Base-by-base conservation (phyloP, 2,888 invertebrate species). In the Chloromyia formosa region DNA sequence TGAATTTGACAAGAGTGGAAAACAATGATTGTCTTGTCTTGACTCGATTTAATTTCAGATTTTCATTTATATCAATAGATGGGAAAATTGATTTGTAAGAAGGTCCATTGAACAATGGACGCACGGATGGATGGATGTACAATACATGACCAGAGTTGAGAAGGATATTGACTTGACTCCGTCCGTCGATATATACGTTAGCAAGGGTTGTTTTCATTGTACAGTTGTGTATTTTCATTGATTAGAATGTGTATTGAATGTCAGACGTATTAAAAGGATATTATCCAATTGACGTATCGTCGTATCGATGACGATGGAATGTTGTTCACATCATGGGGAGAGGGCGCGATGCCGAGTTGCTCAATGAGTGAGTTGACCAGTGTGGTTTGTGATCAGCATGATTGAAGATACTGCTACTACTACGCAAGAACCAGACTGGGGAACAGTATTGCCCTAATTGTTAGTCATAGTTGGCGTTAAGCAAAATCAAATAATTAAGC, bases 1-100 rank as follows among this genome's bases (percentile, higher is more conserved):
- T 76, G 76, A 73, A 75, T 76, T 76, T 76, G 75, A 76, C 76
- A 76, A 73, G 60, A 76, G 72, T 58, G 66, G 49, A 54, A 74
- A 62, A 75, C 73, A 64, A 75, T 71, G 58, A 71, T 40, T 71
- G 71, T 58, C 71, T 76, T 76, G 76, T 75, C 66, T 73, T 71
- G 64, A 73, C 60, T 76, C 75, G 74, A 76, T 76, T 75, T 75
- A 75, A 73, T 76, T 76, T 73, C 49, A 73, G 75, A 68, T 75
- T 76, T 74, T 76, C 69, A 75, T 75, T 74, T 40, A 64, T 56
- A 22, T 64, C 42, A 40, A 64, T 64, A 40, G 62, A 64, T 64
- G 62, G 18, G 62, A 64, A 64, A 64, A 64, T 64, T 64, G 62
- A 64, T 64, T 56, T 56, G 56, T 56, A 2, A 16, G 22, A 20